A percentile compares a stretch with the other conserved stretches of the same genome.
These are phyloP conservation scores for Lithobates sylvaticus DNA, from an alignment of 2,797 vertebrate genomes.

Conservation along the genomic window DNA sequence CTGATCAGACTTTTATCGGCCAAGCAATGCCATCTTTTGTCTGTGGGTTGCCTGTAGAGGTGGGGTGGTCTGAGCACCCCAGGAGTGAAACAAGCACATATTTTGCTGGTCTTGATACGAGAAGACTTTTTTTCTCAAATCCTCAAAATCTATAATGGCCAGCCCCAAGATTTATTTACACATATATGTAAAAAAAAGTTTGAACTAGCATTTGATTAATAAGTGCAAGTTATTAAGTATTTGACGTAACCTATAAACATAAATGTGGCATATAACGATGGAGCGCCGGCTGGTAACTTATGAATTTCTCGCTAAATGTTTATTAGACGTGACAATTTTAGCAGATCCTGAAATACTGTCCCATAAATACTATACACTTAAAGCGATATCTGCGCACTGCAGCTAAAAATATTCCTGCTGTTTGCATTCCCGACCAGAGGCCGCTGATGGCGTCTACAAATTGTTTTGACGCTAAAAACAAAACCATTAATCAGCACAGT, in stretches of 20 bases:
- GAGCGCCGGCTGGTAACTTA: background rate
- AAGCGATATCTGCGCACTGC: background rate
- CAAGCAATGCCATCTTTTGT: too few relatives aligned
- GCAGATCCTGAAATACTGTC: background rate
- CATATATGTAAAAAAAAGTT: background rate
- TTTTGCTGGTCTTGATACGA: too few relatives aligned
- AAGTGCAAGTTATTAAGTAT: background rate
- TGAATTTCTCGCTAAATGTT: background rate
- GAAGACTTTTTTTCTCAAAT: too few relatives aligned
- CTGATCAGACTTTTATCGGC: too few relatives aligned
- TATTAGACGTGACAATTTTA: background rate
- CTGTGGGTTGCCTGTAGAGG: too few relatives aligned
- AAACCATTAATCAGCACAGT: background rate
- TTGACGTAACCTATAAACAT: background rate
- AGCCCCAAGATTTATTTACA: background rate
- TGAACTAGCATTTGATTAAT: background rate
- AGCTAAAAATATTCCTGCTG: conserved; percentile 7
- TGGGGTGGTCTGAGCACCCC: too few relatives aligned
- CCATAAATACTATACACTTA: background rate
- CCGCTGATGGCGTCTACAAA: background rate
- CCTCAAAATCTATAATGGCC: too few relatives aligned
- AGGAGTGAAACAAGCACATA: too few relatives aligned
- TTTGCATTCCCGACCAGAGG: background rate
- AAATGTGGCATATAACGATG: background rate
- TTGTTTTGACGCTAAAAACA: conserved; percentile 17